Base-by-base conservation (phyloP, 1,140 invertebrate genomes). In the Diorhabda sublineata region DNA sequence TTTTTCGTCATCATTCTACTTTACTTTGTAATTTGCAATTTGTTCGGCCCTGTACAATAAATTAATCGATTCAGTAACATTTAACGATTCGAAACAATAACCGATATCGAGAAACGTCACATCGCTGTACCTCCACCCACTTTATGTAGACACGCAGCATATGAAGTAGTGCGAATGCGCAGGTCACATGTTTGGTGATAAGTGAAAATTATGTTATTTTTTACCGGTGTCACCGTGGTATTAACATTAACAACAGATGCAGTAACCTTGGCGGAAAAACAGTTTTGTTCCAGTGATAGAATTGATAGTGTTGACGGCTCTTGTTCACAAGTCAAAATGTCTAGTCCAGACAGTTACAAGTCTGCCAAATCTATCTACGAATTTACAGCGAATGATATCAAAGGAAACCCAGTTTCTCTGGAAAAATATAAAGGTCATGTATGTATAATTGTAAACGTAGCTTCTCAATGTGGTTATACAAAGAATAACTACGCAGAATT, bases 401-500 rank as follows among this genome's bases (percentile, higher is more conserved):
- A 89, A 71, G 92, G 91, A 7, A 86, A 92, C 57, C 84, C 87
- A 63, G 85, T 94, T 2, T 84, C 87, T 0, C 76, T 94, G 67
- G 86, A 88, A 5, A 90, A 91, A 77, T 94, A 92, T 77, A 85
- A 85, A 74, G 90, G 86, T 2, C 83, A 89, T 72, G 89, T 92
- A 2, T 80, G 87, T 3, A 80, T 96, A 26, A 87, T 96, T 58
- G 92, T 94, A 0, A 96, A 96, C 79, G 93, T 95, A 26, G 94
- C 94, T 2, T 94, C 92, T 41, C 85, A 93, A 73, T 96, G 94
- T 83, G 92, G 92, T 3, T 85, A 90, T 58, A 94, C 94, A 6
- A 86, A 89, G 41, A 86, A 82, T 8, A 92, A 95, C 80, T 95
- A 95, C 79, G 86, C 86, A 69, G 87, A 92, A 77, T 81, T 96